Evolutionary conservation across 92 coral and sea anemone species (phyloP), one percentile per base, ranked within the genome.

Genomic region (Paragorgia papillata): DNA sequence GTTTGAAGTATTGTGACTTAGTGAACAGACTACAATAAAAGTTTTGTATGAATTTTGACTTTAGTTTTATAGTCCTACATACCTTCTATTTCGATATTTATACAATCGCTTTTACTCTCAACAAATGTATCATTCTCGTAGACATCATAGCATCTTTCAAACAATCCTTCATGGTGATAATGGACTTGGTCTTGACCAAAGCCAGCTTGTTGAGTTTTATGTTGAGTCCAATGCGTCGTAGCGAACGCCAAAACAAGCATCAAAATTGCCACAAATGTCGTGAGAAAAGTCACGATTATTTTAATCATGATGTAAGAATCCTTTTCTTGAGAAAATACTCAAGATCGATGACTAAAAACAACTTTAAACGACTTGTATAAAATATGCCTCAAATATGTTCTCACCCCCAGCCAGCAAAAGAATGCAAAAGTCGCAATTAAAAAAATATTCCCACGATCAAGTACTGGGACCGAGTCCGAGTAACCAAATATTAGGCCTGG

Each of bases 191-290:
- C 62, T 46, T 19, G 40, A 44, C 78, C 82, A 35, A 73, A 71
- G 0, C 84, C 87, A 6, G 89, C 79, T 17, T 75, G 51, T 10
- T 88, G 85, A 8, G 85, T 90, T 13, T 57, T 68, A 32, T 85
- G 90, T 46, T 80, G 80, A 18, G 63, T 63, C 97, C 94, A 93
- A 50, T 86, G 87, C 56, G 91, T 89, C 9, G 94, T 93, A 41
- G 89, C 93, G 10, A 93, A 61, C n/a, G 97, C 90, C 82, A 93
- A 76, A 82, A 88, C 76, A 26, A 89, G 86, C 89, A 93, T 76
- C 76, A 88, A 62, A 70, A 93, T 74, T n/a, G 96, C 89, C 80
- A 84, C 84, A 41, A 90, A 66, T 66, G 87, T 83, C 59, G 90
- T 81, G 33, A 91, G 84, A 55, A 88, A 90, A 29, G 91, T 88